Evolutionary conservation across 1,140 invertebrate species (phyloP), one percentile per base, ranked within the genome.

Genomic region (Calephelis virginiensis): DNA sequence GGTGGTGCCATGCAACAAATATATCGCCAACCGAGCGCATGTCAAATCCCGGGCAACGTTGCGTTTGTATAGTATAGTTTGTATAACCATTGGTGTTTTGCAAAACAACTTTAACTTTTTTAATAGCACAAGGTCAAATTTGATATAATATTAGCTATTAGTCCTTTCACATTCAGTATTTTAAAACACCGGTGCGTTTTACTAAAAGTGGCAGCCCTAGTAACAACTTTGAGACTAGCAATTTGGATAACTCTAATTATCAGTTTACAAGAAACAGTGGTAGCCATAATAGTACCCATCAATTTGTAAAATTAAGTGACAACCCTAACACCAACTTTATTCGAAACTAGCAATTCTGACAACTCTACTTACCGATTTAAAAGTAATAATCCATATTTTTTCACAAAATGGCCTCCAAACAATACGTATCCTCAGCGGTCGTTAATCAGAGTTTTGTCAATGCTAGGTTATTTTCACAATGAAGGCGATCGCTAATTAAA

Each of bases 401-500:
- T 17, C 28, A 11, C 37, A 56, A 17, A 43, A 43, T 7, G 53
- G 28, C 53, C 53, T 56, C 17, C 9, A 28, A 56, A 28, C 17
- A 8, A 56, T 43, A 37, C 37, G 37, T 56, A 56, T 56, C 53
- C 28, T 12, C 11, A 37, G 11, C 28, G 14, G 14, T 12, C 14
- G 37, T 56, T 37, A 12, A 56, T 56, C 53, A 56, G 53, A 17
- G 14, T 17, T 56, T 56, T 56, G 53, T 37, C 17, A 56, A 56
- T 56, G 53, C 53, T 56, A 56, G 17, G 53, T 56, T 56, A 56
- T 56, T 56, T 56, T 56, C 53, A 56, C 14, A 56, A 38, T 37
- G 28, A 56, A 56, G 53, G 53, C 53, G 53, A 37, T 56, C 53
- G 53, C 53, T 56, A 56, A 56, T 56, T 56, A 56, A 56, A 56